These are phyloP conservation scores for Melanaphis sacchari DNA, from an alignment of 1,140 invertebrate species.

Conservation along the genomic window DNA sequence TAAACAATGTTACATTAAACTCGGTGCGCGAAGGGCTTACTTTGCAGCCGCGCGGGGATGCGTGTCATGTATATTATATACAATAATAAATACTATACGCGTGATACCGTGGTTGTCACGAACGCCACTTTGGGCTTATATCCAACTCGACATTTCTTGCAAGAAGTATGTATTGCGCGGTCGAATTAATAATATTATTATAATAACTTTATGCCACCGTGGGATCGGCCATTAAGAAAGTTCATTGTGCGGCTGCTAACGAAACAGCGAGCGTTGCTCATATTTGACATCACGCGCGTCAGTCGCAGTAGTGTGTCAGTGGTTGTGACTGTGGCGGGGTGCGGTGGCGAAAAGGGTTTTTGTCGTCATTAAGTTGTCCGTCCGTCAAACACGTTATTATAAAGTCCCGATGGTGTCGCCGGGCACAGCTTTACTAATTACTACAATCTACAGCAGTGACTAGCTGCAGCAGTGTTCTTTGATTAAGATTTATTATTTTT, in stretches of 20 bases:
- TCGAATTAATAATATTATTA: neutral
- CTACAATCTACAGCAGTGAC: neutral
- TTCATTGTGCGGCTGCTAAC: constrained; percentile 23
- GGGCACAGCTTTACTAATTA: constrained; percentile 34
- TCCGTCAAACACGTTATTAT: constrained; percentile 26
- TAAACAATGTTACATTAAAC: neutral
- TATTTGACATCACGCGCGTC: neutral
- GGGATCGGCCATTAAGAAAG: constrained; percentile 27
- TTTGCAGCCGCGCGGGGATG: no score
- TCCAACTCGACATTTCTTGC: neutral
- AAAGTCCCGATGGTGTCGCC: constrained; percentile 6
- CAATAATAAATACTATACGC: neutral
- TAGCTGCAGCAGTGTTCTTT: neutral
- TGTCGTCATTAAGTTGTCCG: constrained; percentile 48
- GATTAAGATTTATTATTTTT: constrained; percentile 45
- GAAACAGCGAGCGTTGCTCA: neutral
- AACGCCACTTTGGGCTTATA: neutral
- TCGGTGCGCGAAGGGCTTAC: neutral
- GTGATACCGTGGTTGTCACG: neutral
- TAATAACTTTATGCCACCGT: constrained; percentile 22
- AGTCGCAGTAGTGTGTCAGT: neutral
- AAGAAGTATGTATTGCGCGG: neutral
- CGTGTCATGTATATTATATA: neutral
- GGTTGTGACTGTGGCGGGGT: neutral
- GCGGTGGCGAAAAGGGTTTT: constrained; percentile 25